These are phyloP conservation scores for Artemisiospiza belli DNA, from an alignment of 2,113 vertebrate genomes.

Conservation along the genomic window DNA sequence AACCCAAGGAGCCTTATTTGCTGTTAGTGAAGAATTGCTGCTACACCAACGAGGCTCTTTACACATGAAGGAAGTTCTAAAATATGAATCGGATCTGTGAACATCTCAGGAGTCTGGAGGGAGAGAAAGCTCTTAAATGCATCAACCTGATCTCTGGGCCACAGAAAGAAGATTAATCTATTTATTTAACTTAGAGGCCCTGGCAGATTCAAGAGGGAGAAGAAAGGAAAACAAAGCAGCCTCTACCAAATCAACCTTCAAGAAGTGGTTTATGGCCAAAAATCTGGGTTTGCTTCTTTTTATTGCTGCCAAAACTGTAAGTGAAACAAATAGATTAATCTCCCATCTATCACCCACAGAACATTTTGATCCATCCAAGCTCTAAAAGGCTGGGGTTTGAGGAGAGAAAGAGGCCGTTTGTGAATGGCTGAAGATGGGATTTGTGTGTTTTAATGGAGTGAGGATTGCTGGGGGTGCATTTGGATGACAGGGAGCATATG, in stretches of 20 bases:
- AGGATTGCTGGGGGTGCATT: neutral
- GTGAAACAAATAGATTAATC: constrained; percentile 32
- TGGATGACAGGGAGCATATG: neutral
- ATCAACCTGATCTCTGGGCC: constrained; percentile 24
- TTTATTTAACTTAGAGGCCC: constrained; percentile 33
- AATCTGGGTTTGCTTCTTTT: neutral
- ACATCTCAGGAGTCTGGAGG: neutral
- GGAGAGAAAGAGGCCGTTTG: neutral
- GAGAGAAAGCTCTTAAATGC: constrained; percentile 40
- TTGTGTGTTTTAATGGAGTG: neutral
- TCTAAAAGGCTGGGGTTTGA: neutral
- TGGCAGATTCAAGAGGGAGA: constrained; percentile 19
- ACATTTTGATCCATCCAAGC: neutral
- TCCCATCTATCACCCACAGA: neutral
- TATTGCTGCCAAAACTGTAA: neutral
- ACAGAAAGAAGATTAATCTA: constrained; percentile 24
- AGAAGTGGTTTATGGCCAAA: neutral
- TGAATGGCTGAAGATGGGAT: neutral
- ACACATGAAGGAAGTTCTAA: constrained; percentile 34
- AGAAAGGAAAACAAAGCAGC: constrained; percentile 6
- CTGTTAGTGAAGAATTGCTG: constrained; percentile 19
- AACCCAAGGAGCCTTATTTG: neutral
- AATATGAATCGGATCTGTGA: constrained; percentile 37
- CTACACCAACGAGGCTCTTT: neutral
- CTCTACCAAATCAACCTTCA: neutral